These are phyloP conservation scores for Natator depressus DNA, from an alignment of 2,113 vertebrate species.

Conservation along the genomic window DNA sequence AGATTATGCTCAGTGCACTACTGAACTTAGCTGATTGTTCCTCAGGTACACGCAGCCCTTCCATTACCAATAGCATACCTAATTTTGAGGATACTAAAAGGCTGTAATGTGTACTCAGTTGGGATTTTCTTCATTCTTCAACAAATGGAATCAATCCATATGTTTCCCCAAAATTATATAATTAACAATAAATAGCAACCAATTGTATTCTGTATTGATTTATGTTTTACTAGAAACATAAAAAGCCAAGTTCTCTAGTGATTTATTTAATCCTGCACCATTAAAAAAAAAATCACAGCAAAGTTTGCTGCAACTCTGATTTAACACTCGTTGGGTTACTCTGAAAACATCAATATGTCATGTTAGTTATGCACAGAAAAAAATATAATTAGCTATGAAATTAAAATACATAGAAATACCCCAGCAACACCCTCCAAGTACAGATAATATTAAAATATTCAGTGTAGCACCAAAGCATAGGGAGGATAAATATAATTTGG, in stretches of 20 bases:
- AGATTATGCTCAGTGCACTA: rapidly evolving
- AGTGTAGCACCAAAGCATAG: background rate
- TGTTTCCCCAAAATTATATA: background rate
- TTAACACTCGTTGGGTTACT: background rate
- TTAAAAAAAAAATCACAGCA: background rate
- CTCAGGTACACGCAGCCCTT: background rate
- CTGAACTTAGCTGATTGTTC: background rate
- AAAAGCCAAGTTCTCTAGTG: background rate
- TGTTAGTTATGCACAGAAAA: background rate
- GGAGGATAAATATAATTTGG: conserved; percentile 10
- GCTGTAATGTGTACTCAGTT: background rate
- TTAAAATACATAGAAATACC: background rate
- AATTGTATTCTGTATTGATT: background rate
- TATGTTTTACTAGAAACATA: background rate
- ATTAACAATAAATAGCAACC: background rate
- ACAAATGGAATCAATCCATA: background rate
- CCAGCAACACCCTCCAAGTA: background rate
- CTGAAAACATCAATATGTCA: background rate
- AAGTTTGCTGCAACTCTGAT: background rate
- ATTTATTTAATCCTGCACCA: background rate
- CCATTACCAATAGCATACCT: background rate
- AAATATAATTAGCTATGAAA: background rate
- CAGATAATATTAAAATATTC: background rate
- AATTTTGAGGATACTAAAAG: background rate
- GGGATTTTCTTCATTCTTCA: background rate